Conservation (phyloP, 2,797 vertebrate genomes). For the Ceyx erithaca region DNA sequence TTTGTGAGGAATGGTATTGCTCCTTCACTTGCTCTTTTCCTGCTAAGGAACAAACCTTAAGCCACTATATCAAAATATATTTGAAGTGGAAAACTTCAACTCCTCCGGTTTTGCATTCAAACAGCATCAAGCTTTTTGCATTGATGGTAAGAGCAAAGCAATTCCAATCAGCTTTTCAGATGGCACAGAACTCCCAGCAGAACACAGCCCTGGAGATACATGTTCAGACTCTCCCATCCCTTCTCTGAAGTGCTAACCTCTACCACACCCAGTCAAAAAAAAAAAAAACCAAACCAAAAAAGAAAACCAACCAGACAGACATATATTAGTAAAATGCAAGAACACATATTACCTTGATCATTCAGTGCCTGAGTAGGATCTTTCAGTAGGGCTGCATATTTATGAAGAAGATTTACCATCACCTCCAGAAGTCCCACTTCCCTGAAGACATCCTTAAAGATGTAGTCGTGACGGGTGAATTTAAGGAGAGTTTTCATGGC, state of each 20-base stretch:
- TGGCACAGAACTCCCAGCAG: neutral
- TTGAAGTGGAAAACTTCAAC: neutral
- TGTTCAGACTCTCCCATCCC: fast-evolving
- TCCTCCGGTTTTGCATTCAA: neutral
- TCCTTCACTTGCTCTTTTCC: neutral
- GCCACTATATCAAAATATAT: neutral
- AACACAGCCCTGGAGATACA: neutral
- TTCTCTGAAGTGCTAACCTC: neutral
- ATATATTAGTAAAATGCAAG: neutral
- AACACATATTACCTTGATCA: conserved; percentile 85
- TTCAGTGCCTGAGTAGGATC: conserved; percentile 89
- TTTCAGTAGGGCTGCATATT: conserved; percentile 95
- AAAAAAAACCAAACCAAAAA: too few species aligned
- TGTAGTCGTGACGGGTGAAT: conserved; percentile 90
- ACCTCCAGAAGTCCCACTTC: conserved; percentile 98
- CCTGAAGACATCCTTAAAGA: conserved; percentile 97
- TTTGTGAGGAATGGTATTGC: neutral
- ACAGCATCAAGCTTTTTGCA: neutral
- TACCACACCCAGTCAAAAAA: neutral
- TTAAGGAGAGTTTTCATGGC: conserved; percentile 92
- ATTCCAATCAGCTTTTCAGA: neutral
- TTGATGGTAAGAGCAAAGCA: neutral
- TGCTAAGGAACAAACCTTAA: neutral
- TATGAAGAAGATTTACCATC: conserved; percentile 97
- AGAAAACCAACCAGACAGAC: neutral